Base-by-base conservation (phyloP, 1,140 invertebrate species). In the Palaemon carinicauda region DNA sequence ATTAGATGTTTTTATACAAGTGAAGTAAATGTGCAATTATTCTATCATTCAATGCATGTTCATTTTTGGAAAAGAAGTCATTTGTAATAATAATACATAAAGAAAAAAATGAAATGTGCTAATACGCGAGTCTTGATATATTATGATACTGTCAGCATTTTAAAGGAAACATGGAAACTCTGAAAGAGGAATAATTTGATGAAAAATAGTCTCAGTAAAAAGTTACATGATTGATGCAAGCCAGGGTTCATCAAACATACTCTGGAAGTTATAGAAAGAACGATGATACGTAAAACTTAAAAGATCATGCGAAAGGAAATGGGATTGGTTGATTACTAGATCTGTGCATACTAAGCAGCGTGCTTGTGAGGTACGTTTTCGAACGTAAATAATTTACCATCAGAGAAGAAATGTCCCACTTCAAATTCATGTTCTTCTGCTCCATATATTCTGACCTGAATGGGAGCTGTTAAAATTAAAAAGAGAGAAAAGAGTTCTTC, bases 351-450 rank as follows among this genome's bases (percentile, higher is more conserved):
- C 41, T 41, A 7, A 41, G 12, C 7, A 51, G 21, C 19, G 31
- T 50, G 24, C 50, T 77, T 24, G 33, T 19, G 14, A 51, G 33
- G 14, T 24, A 73, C 19, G 24, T n/a, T 51, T 80, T n/a, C n/a
- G 10, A 31, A 15, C 29, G 21, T 27, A n/a, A 52, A 75, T 65
- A 33, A 82, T 88, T 89, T 83, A 89, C 88, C 88, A 73, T 87
- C 88, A 33, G 88, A 89, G 88, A 89, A 89, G 88, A 87, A 89
- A 29, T 89, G 85, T 33, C 82, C 82, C 12, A 83, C 77, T 77
- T 89, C 85, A 52, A 89, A 85, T 53, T 87, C 60, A 69, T 89
- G 88, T 50, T 89, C 87, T 29, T 89, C 88, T 12, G 52, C 56
- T 5, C 86, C 88, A 74, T 89, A 89, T 24, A 89, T 89, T 21